Conservation (phyloP, 2,797 vertebrate genomes). For the Lagorchestes hirsutus region DNA sequence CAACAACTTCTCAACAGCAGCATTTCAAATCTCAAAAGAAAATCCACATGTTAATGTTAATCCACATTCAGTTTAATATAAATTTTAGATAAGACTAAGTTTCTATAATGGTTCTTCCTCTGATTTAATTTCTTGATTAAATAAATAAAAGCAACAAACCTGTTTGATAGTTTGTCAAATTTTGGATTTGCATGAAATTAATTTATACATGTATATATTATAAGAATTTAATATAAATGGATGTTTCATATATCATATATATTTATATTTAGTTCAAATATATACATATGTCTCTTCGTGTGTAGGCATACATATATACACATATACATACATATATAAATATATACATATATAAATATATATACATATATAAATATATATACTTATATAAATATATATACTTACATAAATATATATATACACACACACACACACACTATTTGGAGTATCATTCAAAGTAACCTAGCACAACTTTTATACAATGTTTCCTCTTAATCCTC, state of each 20-base stretch:
- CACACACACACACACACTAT: background rate
- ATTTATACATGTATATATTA: background rate
- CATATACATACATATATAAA: too few relatives aligned
- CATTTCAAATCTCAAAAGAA: background rate
- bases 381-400: rapidly evolving
- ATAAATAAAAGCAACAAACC: background rate
- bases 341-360: background rate
- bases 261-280: background rate
- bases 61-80: background rate
- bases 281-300: too few relatives aligned
- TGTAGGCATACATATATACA: too few relatives aligned
- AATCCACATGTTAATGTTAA: too few relatives aligned
- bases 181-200: background rate
- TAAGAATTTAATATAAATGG: background rate
- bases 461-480: background rate
- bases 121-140: background rate
- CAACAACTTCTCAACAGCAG: background rate
- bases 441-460: background rate
- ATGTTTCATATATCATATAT: background rate
- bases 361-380: rapidly evolving
- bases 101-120: background rate
- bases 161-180: background rate
- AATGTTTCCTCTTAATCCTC: background rate
- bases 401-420: background rate
- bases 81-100: background rate